Base-by-base conservation (phyloP, 1,140 invertebrate species). In the Capitella teleta region DNA sequence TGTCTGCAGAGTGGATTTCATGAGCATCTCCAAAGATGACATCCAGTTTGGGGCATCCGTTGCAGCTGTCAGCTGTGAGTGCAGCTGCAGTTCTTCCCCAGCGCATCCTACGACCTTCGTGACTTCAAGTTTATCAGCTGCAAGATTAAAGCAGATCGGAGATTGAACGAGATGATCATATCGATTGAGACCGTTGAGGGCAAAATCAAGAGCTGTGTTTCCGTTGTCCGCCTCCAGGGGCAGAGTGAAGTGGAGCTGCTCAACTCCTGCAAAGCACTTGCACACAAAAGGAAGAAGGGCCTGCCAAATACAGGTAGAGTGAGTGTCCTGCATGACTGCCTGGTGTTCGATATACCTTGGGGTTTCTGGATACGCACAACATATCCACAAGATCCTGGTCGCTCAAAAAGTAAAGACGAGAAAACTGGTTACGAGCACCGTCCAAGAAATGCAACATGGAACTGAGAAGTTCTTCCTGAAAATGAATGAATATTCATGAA, bases 341-440 rank as follows among this genome's bases (percentile, higher is more conserved):
- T n/a, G n/a, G n/a, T n/a, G n/a, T n/a, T n/a, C n/a, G n/a, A n/a
- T n/a, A 55, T n/a, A 55, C 60, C 28, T 61, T 61, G n/a, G 67
- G 67, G 51, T 68, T 67, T 24, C 67, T 57, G 5, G 64, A 64
- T 38, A 68, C 57, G 16, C 61, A 61, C 24, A 70, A 47, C 25
- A 70, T 44, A 24, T 69, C 61, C 2, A 72, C 60, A 19, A 72
- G 47, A 40, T 70, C 21, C 51, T 57, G 52, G 49, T 68, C 57
- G 32, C 64, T 68, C 38, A 71, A 58, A 54, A 73, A 73, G 47
- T 68, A 70, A 6, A 73, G 60, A 10, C 70, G 56, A 1, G 64
- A 64, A 49, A 72, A 72, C 49, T 61, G 56, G 26, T 52, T 50
- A 8, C 66, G 45, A 6, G 58, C 57, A 8, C 54, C 57, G 38